Base-by-base conservation (phyloP, 2,797 vertebrate species). In the Carapus acus region DNA sequence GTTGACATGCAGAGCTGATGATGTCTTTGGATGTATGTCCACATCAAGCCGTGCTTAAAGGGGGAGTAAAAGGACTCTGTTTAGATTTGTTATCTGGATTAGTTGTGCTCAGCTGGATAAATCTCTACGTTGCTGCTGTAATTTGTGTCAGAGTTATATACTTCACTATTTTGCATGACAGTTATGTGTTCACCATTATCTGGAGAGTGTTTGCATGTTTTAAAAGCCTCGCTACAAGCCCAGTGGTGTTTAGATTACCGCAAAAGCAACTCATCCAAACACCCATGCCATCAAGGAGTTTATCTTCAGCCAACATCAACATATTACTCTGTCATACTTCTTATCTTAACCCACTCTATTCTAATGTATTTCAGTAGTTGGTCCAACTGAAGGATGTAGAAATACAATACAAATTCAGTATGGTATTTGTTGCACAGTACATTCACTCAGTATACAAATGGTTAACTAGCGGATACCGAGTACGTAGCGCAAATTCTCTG, bases 21-120 rank as follows among this genome's bases (percentile, higher is more conserved):
- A 46, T 13, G 24, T 29, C n/a, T 18, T 31, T 27, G 49, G 16
- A 41, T 55, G 38, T 33, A 38, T 49, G 34, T 17, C 16, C 3
- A 13, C 12, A 21, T 54, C 54, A 44, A 47, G 13, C 7, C 18
- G 19, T n/a, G n/a, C n/a, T n/a, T 20, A 27, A 18, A 49, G 24
- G 62, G 58, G 54, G 33, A 62, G 54, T 67, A 24, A 50, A 51
- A 19, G 3, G 17, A 44, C 6, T 1, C 8, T 57, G 37, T 39
- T 63, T 61, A 41, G 18, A 47, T 43, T 43, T 20, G 31, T 56
- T 57, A 24, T 44, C 8, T 3, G 12, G 14, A 47, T 19, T 1
- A 33, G 3, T 14, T 56, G 5, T 53, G 43, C 22, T 58, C 16
- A 39, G 0, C 3, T 44, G 9, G n/a, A 29, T 27, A 41, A 15